phyloP scores from a whole-genome alignment of 2,797 vertebrate species.

The Sebastes hubbsi region DNA sequence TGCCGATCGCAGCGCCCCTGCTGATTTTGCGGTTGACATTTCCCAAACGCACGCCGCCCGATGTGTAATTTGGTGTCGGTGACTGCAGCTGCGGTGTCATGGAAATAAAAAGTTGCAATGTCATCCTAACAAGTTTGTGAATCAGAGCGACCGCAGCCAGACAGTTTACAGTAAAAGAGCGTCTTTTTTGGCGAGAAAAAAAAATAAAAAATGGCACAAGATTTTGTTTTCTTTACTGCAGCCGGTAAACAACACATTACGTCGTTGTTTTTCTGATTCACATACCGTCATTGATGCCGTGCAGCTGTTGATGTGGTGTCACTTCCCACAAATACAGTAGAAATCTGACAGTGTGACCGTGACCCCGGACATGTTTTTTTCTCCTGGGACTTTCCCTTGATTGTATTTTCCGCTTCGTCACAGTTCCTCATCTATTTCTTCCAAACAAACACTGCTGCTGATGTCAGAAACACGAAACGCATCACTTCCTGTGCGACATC shows the following conservation, averaged over 20 bases:
- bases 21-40: conserved; percentile 51
- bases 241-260: conserved; percentile 17
- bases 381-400: conserved; percentile 45
- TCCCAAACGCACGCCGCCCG: conserved; percentile 49
- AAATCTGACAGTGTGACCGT: conserved; percentile 8
- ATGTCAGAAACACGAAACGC: conserved; percentile 8
- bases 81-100: conserved; percentile 48
- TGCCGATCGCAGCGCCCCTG: conserved; percentile 25
- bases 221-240: conserved; percentile 19
- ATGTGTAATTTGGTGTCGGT: conserved; percentile 52
- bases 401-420: conserved; percentile 5
- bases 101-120: conserved; percentile 48
- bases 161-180: conserved; percentile 57
- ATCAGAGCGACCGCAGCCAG: conserved; percentile 55
- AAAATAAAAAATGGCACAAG: conserved; percentile 11
- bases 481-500: not conserved
- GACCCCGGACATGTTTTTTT: not conserved
- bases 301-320: conserved; percentile 21
- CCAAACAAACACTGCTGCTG: conserved; percentile 3
- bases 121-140: conserved; percentile 61
- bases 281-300: not conserved
- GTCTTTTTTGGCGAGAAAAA: conserved; percentile 3
- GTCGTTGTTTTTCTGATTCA: not conserved
- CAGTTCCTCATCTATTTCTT: not conserved
- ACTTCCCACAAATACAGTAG: conserved; percentile 21